Percentiles rank a stretch among this genome's conserved stretches.
These are phyloP conservation scores for Dasyprocta punctata DNA, from an alignment of 2,113 vertebrate genomes.

Conservation along the genomic window DNA sequence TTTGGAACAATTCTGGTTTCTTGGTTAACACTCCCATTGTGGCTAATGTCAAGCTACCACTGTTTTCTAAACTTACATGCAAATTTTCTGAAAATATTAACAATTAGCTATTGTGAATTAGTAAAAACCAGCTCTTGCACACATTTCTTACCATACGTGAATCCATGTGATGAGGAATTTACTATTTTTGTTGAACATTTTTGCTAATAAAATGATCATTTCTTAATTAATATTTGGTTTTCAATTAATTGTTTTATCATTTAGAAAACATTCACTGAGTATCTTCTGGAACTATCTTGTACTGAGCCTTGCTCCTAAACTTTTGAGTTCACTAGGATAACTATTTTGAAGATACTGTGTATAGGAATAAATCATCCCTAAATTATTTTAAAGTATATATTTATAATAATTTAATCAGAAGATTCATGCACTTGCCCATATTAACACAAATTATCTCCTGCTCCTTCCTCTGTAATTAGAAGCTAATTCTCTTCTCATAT, in stretches of 20 bases:
- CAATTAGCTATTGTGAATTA: not conserved
- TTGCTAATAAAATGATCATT: not conserved
- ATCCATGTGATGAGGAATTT: not conserved
- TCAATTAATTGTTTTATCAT: not conserved
- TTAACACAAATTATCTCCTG: not conserved
- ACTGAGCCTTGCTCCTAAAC: not conserved
- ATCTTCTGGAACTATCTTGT: not conserved
- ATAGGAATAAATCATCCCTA: not conserved
- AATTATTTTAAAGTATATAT: slow-evolving; percentile 4
- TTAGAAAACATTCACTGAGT: not conserved
- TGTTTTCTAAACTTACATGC: not conserved
- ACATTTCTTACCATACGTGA: not conserved
- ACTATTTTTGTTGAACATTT: not conserved
- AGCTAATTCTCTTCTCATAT: not conserved
- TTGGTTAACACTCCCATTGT: not conserved
- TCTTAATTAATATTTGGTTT: not conserved
- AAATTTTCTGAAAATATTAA: slow-evolving; percentile 14
- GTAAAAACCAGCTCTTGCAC: not conserved
- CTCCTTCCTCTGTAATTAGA: not conserved
- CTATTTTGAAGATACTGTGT: not conserved
- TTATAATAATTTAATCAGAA: not conserved
- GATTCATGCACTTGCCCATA: not conserved
- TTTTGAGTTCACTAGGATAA: not conserved
- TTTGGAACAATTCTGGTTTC: not conserved
- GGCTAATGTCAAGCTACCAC: not conserved